These are phyloP conservation scores for Bubalus kerabau DNA, from an alignment of 2,113 vertebrate species.

Conservation along the genomic window DNA sequence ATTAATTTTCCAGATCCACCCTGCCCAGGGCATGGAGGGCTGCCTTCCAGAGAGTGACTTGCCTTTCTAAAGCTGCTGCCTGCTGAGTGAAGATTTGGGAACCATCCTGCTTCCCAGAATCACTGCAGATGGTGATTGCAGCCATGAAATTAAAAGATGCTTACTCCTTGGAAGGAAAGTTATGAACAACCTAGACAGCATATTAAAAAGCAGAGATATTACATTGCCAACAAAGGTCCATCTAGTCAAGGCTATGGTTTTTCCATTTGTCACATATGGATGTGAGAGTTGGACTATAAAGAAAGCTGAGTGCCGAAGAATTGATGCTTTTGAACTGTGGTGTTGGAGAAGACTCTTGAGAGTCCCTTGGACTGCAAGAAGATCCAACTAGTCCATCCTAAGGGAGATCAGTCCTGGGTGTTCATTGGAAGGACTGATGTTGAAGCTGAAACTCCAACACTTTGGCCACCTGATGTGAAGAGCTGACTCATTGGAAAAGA, in stretches of 20 bases:
- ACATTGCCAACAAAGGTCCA: not conserved
- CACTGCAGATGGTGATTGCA: not conserved
- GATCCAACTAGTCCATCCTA: not conserved
- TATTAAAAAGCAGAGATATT: not conserved
- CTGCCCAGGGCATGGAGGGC: not conserved
- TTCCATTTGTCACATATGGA: not conserved
- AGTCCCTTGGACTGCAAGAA: not conserved
- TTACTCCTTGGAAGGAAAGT: not conserved
- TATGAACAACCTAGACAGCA: not conserved
- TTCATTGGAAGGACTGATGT: not conserved
- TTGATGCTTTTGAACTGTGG: not conserved
- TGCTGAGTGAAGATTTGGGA: not conserved
- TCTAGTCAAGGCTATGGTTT: not conserved
- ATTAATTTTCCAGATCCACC: not conserved
- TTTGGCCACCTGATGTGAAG: not conserved
- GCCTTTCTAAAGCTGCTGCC: not conserved
- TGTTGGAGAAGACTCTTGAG: not conserved
- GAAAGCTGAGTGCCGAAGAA: rapidly evolving
- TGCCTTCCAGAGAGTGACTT: not conserved
- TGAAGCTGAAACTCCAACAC: not conserved
- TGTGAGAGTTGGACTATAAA: not conserved
- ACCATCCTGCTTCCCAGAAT: not conserved
- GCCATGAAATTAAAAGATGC: not conserved
- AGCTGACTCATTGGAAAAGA: not conserved
- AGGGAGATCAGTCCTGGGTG: not conserved